These are phyloP conservation scores for Microtus pennsylvanicus DNA, from an alignment of 2,113 vertebrate genomes.

Conservation along the genomic window DNA sequence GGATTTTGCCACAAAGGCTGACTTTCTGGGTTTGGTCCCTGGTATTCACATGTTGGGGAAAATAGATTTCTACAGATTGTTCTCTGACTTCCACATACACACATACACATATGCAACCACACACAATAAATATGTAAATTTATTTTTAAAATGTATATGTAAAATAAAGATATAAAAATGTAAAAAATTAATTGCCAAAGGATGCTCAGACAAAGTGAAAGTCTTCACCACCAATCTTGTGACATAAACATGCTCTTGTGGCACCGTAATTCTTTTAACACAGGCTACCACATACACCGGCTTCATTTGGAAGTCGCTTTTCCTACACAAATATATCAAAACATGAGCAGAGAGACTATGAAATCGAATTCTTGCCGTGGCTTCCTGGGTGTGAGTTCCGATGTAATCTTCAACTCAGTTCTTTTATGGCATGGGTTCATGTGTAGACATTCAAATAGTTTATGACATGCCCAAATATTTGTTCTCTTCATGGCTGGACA, in stretches of 20 bases:
- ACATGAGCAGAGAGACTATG: neutral
- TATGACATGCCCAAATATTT: constrained; percentile 65
- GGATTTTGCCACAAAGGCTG: too few relatives aligned
- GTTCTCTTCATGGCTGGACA: constrained; percentile 46
- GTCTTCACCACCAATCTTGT: neutral
- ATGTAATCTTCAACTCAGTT: constrained; percentile 30
- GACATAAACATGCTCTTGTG: neutral
- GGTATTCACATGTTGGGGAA: neutral
- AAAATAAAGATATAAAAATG: neutral
- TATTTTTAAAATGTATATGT: too few relatives aligned
- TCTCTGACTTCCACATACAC: neutral
- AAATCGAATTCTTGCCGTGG: constrained; percentile 39
- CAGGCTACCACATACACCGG: neutral
- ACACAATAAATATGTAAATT: neutral
- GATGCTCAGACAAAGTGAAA: neutral
- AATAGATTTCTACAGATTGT: neutral
- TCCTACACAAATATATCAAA: constrained; percentile 15
- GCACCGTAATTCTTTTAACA: neutral
- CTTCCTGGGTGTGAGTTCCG: constrained; percentile 4
- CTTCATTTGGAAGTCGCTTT: neutral
- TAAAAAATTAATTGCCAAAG: too few relatives aligned
- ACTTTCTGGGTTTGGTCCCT: neutral
- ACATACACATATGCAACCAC: neutral
- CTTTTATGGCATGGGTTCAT: constrained; percentile 19
- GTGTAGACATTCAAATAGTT: constrained; percentile 49